Evolutionary conservation across 2,113 vertebrate species (phyloP), one percentile per base, ranked within the genome.

Genomic region (Hiodon alosoides): DNA sequence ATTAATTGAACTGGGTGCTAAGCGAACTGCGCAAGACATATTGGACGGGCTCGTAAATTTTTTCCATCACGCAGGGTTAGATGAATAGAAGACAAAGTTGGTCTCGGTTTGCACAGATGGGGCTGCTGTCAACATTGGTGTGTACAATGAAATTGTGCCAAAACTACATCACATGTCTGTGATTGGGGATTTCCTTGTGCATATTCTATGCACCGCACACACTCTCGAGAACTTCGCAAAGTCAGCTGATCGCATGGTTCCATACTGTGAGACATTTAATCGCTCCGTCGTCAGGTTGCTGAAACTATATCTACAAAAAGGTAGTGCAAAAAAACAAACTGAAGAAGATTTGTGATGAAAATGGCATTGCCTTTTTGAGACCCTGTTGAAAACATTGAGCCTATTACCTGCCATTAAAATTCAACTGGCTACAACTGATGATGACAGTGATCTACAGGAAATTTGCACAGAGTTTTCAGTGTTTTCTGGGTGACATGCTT

Each of bases 371-470:
- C 71, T 74, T 74, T 74, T 2, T 74, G 7, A 80, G 79, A 73
- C 62, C 74, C 50, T 57, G 51, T 57, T 79, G 57, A 57, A 79
- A 72, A 79, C 72, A 71, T 78, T 7, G 31, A 78, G 62, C 9
- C 73, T 77, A 50, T 78, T 78, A 14, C 74, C 77, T n/a, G 77
- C 74, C 72, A 76, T 81, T 76, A 7, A 76, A 61, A 75, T 81
- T 64, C 77, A 79, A 71, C 8, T 69, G n/a, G 48, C 31, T 68
- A 79, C 60, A 58, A 75, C 66, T 65, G 67, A n/a, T n/a, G n/a
- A 71, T 67, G 68, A 79, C 58, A 71, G 50, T 66, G 58, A 79
- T 61, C 16, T 74, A 14, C 17, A 69, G n/a, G 17, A 79, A n/a
- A 61, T 78, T 54, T 72, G 69, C 78, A 72, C 51, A 78, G 64